Base-by-base conservation (phyloP, 1,140 invertebrate genomes). In the Drosophila sp. region DNA sequence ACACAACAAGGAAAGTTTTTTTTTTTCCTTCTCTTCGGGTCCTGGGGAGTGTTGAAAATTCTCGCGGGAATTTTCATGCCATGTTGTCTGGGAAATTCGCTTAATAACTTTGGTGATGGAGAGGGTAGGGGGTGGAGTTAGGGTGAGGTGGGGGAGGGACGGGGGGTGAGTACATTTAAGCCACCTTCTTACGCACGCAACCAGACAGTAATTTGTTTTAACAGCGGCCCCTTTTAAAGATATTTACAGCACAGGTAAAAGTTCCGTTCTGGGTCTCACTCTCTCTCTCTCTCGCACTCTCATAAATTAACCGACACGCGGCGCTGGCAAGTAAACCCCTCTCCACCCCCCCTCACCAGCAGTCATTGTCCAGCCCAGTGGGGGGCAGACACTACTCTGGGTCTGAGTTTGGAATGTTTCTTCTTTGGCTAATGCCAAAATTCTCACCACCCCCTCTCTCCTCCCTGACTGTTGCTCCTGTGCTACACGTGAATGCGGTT, bases 171-270 rank as follows among this genome's bases (percentile, higher is more conserved):
- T 27, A 10, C 57, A 55, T 7, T 33, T 11, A 57, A 60, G 3
- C 10, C 23, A 35, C 50, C 50, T 6, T 27, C 50, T 66, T 29
- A 40, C 79, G 50, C 62, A 80, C 76, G 82, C 82, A 79, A 76
- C 83, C 83, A 86, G 83, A 80, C 83, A 87, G 83, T 86, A 86
- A 86, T 86, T 86, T 86, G 83, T 86, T 86, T 86, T 86, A 86
- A 86, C 83, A 86, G 84, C 82, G 35, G 3, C 10, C 17, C 55
- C 83, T 86, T 86, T 86, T 83, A 86, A 86, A 79, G 79, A 86
- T 86, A 86, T 86, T 87, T 86, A 86, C 83, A 87, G 79, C 72
- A 63, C 44, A 60, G 68, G 69, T 72, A 69, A 62, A 41, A 61
- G 65, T 54, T 55, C 62, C 41, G 38, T 64, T 38, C 23, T 7